phyloP scores from a whole-genome alignment of 2,888 invertebrate genomes.

The Hemicrepidius hirtus region DNA sequence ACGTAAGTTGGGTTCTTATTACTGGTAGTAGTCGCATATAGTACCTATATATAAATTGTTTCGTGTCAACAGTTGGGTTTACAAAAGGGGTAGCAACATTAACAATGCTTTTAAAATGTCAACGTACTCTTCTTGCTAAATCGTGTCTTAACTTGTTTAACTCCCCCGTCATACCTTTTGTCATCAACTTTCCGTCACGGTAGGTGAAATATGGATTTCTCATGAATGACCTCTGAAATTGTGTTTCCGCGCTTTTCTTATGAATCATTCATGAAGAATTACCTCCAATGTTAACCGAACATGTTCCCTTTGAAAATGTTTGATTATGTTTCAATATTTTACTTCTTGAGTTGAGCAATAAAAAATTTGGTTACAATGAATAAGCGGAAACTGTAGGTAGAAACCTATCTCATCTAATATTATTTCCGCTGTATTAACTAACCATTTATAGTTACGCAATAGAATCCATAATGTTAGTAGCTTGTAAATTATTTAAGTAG shows the following conservation, averaged over 20 bases:
- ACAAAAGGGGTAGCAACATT: constrained; percentile 4
- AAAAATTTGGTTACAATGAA: not conserved
- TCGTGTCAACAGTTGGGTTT: not conserved
- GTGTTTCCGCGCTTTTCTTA: constrained; percentile 11
- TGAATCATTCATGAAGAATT: constrained; percentile 2
- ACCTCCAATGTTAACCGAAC: not conserved
- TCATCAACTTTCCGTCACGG: not conserved
- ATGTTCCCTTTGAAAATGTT: too few relatives aligned
- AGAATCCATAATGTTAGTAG: too few relatives aligned
- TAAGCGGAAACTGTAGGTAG: constrained; percentile 10
- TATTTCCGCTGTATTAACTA: constrained; percentile 12
- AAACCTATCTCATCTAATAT: not conserved
- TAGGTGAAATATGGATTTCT: not conserved
- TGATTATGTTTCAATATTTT: not conserved
- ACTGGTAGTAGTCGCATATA: too few relatives aligned
- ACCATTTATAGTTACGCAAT: not conserved
- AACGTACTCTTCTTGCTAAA: constrained; percentile 2
- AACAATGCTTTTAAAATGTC: constrained; percentile 13
- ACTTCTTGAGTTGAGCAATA: not conserved
- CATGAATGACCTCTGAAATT: not conserved
- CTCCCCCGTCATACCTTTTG: not conserved
- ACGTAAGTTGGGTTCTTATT: too few relatives aligned
- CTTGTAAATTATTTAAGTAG: too few relatives aligned
- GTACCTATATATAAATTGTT: too few relatives aligned
- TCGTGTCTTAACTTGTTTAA: not conserved